Conservation (phyloP, 2,888 invertebrate genomes). For the Xestia ashworthii region DNA sequence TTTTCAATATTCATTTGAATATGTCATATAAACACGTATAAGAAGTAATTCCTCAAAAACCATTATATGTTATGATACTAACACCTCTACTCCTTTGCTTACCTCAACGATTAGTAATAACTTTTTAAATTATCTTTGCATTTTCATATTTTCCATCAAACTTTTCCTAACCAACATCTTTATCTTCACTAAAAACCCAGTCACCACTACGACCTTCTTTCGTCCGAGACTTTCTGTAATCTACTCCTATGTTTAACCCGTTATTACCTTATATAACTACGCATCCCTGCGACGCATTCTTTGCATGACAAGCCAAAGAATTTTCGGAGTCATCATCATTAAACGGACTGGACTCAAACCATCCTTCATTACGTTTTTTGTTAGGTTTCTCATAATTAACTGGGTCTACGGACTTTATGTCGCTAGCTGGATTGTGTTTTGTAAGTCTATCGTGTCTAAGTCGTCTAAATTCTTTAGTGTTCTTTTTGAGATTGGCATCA, state of each 20-base stretch:
- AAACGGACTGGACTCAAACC: slow-evolving; percentile 71
- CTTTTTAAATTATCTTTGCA: neutral
- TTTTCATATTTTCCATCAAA: slow-evolving; percentile 10
- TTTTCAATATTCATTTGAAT: neutral
- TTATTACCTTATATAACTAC: slow-evolving; percentile 78
- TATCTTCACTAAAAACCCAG: slow-evolving; percentile 34
- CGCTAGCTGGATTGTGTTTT: slow-evolving; percentile 27
- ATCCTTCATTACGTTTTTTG: slow-evolving; percentile 75
- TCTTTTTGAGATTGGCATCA: slow-evolving; percentile 36
- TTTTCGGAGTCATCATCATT: slow-evolving; percentile 83
- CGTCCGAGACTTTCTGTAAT: slow-evolving; percentile 47
- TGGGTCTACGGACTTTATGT: slow-evolving; percentile 43
- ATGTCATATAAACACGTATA: too few relatives aligned
- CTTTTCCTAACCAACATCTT: neutral
- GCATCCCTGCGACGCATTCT: slow-evolving; percentile 83
- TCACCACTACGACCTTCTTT: slow-evolving; percentile 38
- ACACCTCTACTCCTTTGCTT: neutral
- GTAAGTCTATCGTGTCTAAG: slow-evolving; percentile 9
- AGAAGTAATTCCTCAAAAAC: neutral
- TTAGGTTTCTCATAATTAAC: slow-evolving; percentile 71
- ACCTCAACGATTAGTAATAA: neutral
- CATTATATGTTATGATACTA: neutral
- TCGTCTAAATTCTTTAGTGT: slow-evolving; percentile 16
- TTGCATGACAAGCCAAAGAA: slow-evolving; percentile 78
- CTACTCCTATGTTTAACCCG: slow-evolving; percentile 47